phyloP scores from a whole-genome alignment of 2,888 invertebrate species.

The Aricia artaxerxes region DNA sequence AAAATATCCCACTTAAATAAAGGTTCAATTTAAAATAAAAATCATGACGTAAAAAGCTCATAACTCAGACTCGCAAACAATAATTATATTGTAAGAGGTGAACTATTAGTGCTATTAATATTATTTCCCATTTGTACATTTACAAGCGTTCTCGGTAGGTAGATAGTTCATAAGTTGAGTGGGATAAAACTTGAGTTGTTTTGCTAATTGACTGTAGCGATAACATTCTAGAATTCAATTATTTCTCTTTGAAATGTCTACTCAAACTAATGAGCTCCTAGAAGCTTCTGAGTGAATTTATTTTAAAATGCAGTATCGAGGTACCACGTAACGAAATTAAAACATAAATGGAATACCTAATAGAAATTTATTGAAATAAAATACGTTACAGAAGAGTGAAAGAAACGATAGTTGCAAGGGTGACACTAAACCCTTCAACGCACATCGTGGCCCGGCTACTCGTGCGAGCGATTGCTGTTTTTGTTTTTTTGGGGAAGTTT shows the following conservation, averaged over 20 bases:
- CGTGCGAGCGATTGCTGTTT: neutral
- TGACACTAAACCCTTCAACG: neutral
- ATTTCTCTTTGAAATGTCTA: neutral
- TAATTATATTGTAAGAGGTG: no score
- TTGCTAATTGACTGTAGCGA: constrained; percentile 14
- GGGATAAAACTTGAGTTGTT: neutral
- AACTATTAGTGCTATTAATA: neutral
- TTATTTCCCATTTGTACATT: neutral
- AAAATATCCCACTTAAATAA: no score
- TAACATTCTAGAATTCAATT: neutral
- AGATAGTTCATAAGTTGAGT: neutral
- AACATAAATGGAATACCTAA: neutral
- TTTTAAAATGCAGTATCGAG: neutral
- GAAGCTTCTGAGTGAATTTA: neutral
- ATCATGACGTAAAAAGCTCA: neutral
- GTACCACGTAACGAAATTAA: no score
- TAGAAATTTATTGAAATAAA: constrained; percentile 1
- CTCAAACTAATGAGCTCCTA: constrained; percentile 1
- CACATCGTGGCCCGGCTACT: neutral
- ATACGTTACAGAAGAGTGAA: neutral
- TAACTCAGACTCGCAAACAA: neutral
- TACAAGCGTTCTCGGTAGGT: neutral
- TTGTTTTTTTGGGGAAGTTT: neutral
- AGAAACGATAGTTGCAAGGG: neutral
- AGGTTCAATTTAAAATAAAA: no score